Conservation (phyloP, 2,797 vertebrate species). For the Myotis daubentonii region DNA sequence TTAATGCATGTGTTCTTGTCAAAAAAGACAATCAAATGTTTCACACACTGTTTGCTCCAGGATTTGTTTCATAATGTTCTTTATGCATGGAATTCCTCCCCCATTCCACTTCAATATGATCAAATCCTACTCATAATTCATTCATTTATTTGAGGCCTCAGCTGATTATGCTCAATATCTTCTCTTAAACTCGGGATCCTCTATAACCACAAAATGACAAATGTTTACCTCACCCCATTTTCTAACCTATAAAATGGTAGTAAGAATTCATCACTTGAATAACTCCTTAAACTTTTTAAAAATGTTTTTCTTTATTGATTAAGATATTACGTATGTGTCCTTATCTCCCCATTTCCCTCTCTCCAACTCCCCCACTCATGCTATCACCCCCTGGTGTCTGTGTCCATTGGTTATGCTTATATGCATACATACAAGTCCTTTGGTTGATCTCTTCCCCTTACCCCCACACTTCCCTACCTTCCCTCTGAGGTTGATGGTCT, state of each 20-base stretch:
- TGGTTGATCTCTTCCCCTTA: too few species aligned
- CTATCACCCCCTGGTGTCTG: too few species aligned
- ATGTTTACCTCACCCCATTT: not conserved
- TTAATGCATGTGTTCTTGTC: not conserved
- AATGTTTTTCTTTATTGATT: too few species aligned
- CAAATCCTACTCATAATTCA: not conserved
- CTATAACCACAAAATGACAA: not conserved
- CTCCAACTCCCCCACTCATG: too few species aligned
- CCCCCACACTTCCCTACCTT: too few species aligned
- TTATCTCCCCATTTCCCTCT: too few species aligned
- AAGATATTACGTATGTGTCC: too few species aligned
- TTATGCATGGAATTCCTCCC: not conserved
- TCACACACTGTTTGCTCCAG: not conserved
- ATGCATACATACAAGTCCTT: too few species aligned
- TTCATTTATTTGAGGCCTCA: not conserved
- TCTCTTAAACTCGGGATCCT: not conserved
- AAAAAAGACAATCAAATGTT: not conserved
- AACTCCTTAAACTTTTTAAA: not conserved
- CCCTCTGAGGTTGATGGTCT: too few species aligned
- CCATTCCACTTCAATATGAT: not conserved
- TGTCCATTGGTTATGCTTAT: too few species aligned
- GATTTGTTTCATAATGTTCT: not conserved
- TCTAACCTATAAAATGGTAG: constrained; percentile 14
- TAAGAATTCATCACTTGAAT: constrained; percentile 32
- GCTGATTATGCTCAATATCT: not conserved